Evolutionary conservation across 35 echinoderm and acorn worm genomes (phyloP).

Genomic region (Heliocidaris erythrogramma): DNA sequence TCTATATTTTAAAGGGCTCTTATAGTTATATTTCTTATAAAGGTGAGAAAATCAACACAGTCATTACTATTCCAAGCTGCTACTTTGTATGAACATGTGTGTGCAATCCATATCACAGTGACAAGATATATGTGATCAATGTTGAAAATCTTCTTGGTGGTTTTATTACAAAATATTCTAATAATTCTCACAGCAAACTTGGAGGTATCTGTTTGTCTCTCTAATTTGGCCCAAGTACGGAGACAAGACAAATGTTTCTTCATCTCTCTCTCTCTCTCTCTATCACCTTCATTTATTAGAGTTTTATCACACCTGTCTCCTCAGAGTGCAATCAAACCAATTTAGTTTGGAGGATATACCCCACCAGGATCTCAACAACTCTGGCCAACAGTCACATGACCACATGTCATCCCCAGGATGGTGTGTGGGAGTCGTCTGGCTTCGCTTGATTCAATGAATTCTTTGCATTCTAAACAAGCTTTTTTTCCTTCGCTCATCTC

Average conservation of each 20-base stretch:
- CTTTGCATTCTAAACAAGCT: neutral
- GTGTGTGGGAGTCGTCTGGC: neutral
- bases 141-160: neutral
- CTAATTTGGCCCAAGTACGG: neutral
- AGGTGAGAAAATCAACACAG: no score
- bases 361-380: neutral
- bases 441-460: neutral
- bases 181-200: neutral
- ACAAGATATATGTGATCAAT: neutral
- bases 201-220: neutral
- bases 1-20: no score
- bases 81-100: no score
- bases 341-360: neutral
- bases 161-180: neutral
- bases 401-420: neutral
- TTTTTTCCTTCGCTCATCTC: neutral
- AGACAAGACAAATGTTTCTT: neutral
- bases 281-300: neutral
- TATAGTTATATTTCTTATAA: no score
- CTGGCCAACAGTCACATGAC: neutral
- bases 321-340: neutral
- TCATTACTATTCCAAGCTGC: no score
- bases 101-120: neutral
- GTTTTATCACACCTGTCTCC: neutral
- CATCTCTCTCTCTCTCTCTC: neutral